Evolutionary conservation across 2,888 invertebrate genomes (phyloP), one percentile per base, ranked within the genome.

Genomic region (Bombylius major): DNA sequence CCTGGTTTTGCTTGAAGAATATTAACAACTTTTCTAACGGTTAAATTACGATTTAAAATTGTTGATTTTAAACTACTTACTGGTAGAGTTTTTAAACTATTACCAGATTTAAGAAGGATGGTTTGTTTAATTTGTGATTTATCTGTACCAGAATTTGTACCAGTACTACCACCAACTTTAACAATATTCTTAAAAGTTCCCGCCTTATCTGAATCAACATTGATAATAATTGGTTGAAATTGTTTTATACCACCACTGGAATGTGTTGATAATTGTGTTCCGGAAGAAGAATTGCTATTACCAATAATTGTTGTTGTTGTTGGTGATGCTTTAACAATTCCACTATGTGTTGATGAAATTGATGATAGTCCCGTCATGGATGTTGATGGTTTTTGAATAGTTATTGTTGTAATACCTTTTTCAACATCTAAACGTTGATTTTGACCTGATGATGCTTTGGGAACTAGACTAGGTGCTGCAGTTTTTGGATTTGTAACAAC

Each of bases 21-120:
- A 53, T 67, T 69, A 1, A 69, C 65, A 47, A 69, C 59, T 58
- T 69, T 69, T 11, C 67, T 65, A 5, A 70, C 66, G 13, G 69
- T 68, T 33, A 70, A 53, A 61, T 66, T 69, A 8, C 68, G 66
- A 63, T 68, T 68, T 11, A 69, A 50, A 34, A 68, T 58, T 11
- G 58, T 59, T 7, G 60, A 53, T 47, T 60, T 62, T 34, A 60
- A 42, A 14, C 54, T 48, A 46, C 65, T 64, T 7, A 63, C 55
- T 1, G 66, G 64, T 23, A 67, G 59, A 52, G 65, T 66, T 47
- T 67, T 67, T 1, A 68, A 56, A 7, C 64, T 63, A 7, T 63
- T 63, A 8, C 66, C 65, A 3, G 66, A 61, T 50, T 68, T 68
- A 4, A 68, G 60, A 9, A 68, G 62, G 51, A 69, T 67, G 55